Evolutionary conservation across 2,888 invertebrate genomes (phyloP).

Genomic region (Himalopsyche japonica): DNA sequence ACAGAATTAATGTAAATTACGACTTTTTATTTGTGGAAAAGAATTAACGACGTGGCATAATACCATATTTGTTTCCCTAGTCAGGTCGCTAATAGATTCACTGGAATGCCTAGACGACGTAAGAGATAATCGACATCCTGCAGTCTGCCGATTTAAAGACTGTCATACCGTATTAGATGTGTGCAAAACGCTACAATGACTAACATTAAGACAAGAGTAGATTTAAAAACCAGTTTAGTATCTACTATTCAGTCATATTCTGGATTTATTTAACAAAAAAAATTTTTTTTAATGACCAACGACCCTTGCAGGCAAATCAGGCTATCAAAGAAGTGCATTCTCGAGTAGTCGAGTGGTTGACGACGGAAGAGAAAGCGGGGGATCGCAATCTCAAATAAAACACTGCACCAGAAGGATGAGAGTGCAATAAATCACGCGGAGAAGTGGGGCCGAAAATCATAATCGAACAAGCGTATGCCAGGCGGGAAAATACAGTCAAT

Average conservation of each 20-base stretch:
- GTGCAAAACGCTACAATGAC: neutral
- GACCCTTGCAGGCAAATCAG: constrained; percentile 6
- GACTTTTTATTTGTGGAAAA: no score
- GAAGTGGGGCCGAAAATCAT: neutral
- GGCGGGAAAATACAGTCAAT: neutral
- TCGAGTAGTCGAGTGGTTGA: constrained; percentile 9
- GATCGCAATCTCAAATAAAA: neutral
- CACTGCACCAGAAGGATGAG: neutral
- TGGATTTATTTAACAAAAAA: neutral
- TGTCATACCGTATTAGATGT: no score
- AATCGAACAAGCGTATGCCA: neutral
- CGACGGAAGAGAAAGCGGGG: neutral
- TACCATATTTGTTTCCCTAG: no score
- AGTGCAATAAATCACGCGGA: neutral
- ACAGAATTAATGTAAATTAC: no score
- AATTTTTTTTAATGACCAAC: no score
- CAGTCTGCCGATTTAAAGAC: no score
- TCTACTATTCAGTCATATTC: neutral
- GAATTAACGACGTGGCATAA: no score
- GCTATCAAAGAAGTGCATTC: constrained; percentile 18
- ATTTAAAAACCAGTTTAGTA: no score
- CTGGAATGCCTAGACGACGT: no score
- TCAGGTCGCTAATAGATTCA: no score
- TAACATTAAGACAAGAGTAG: neutral
- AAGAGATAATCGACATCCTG: no score